Evolutionary conservation across 2,113 vertebrate species (phyloP), one percentile per base, ranked within the genome.

Genomic region (Macquaria ambigua): DNA sequence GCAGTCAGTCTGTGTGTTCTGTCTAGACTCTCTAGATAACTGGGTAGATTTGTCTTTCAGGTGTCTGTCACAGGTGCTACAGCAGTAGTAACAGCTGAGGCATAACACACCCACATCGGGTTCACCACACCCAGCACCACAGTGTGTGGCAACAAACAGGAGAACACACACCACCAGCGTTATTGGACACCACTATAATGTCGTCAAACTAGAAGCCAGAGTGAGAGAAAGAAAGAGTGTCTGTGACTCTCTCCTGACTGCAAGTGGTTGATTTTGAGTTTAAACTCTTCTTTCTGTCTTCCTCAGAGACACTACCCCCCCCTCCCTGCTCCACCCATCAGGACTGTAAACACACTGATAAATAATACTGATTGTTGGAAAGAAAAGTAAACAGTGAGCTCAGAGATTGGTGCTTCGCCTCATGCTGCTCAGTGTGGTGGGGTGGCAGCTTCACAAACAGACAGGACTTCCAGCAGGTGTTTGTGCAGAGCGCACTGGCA

Each of bases 321-420:
- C 28, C 55, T 23, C 46, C 72, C 16, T 20, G 43, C 63, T 85
- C 67, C 34, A 66, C 34, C 66, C 43, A 23, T 9, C 53, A 50
- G 64, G 61, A 77, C 37, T 83, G 83, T 88, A 73, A 87, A 87
- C 83, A 82, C 58, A 25, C 74, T 18, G 64, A 87, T 76, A 78
- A 85, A 87, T 81, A 86, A 90, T 48, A 77, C 78, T 72, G 82
- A 85, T 64, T 64, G 39, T 52, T 66, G 67, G 64, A 34, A 37
- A 63, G 64, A 25, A 50, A 34, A 46, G 48, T 31, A n/a, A 73
- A 82, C 8, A 7, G 53, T 11, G 43, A 74, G 41, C 39, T 87
- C 52, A 61, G 52, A 64, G 66, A 72, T 14, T 48, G 72, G 12
- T 62, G 62, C 55, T 46, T 46, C 0, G 15, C 68, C 8, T 68